A percentile compares a stretch with the other conserved stretches of the same genome.
These are phyloP conservation scores for Antrozous pallidus DNA, from an alignment of 2,797 vertebrate genomes.

Conservation along the genomic window DNA sequence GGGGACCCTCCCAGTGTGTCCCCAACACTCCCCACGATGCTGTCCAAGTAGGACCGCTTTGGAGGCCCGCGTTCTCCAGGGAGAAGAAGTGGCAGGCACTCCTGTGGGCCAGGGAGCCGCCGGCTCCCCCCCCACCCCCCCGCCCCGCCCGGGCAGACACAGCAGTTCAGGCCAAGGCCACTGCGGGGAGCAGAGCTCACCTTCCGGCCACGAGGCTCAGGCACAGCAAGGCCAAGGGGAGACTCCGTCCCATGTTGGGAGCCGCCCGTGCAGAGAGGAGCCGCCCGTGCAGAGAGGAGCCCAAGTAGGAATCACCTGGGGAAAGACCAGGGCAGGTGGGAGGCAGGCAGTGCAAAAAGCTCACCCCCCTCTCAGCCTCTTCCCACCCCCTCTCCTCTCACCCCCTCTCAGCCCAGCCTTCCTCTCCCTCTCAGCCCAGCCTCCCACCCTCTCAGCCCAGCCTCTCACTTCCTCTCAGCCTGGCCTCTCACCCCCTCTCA, in stretches of 20 bases:
- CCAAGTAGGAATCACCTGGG: conserved; percentile 4
- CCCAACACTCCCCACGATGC: not conserved
- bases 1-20: not conserved
- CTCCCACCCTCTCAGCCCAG: too few relatives aligned
- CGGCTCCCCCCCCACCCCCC: not conserved
- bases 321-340: not conserved
- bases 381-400: not conserved
- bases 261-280: not conserved
- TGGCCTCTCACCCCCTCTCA: too few relatives aligned
- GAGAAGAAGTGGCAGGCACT: not conserved
- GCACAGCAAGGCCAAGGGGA: conserved; percentile 69
- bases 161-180: not conserved
- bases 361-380: too few relatives aligned
- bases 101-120: not conserved
- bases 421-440: too few relatives aligned
- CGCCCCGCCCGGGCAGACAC: rapidly evolving
- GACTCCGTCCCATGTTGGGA: conserved; percentile 74
- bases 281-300: not conserved
- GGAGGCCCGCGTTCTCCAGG: not conserved
- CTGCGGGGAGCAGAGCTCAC: conserved; percentile 65
- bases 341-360: not conserved
- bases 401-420: too few relatives aligned
- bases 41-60: not conserved
- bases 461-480: too few relatives aligned
- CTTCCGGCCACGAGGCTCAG: conserved; percentile 76